These are phyloP conservation scores for Barypeithes pellucidus DNA, from an alignment of 2,888 invertebrate species.

Conservation along the genomic window DNA sequence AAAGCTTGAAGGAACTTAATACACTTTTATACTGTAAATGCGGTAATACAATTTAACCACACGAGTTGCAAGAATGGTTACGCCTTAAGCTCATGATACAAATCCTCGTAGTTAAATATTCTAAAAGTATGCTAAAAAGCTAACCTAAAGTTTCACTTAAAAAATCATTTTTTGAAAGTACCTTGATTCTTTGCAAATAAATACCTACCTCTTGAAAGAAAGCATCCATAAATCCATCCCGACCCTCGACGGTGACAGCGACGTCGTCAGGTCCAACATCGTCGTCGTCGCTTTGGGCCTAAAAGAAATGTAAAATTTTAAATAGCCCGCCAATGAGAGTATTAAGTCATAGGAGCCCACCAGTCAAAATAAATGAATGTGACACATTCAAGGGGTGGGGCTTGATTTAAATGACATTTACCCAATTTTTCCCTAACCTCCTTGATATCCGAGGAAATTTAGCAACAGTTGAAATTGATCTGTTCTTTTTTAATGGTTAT, in stretches of 20 bases:
- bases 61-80: too few relatives aligned
- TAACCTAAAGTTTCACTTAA: too few relatives aligned
- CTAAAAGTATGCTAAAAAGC: too few relatives aligned
- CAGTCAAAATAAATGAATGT: slow-evolving; percentile 17
- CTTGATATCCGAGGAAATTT: slow-evolving; percentile 51
- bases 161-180: too few relatives aligned
- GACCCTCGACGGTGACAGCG: slow-evolving; percentile 94
- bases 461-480: slow-evolving; percentile 56
- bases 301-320: slow-evolving; percentile 57
- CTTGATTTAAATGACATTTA: slow-evolving; percentile 58
- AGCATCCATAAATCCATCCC: slow-evolving; percentile 98
- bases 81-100: too few relatives aligned
- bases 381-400: slow-evolving; percentile 63
- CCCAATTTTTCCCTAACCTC: slow-evolving; percentile 64
- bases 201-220: slow-evolving; percentile 96
- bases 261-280: slow-evolving; percentile 96
- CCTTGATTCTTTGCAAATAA: too few relatives aligned
- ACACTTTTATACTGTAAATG: too few relatives aligned
- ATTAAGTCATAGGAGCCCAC: slow-evolving; percentile 22
- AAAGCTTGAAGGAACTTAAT: too few relatives aligned
- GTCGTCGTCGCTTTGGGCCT: slow-evolving; percentile 99
- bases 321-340: slow-evolving; percentile 11
- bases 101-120: too few relatives aligned
- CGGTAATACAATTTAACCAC: too few relatives aligned
- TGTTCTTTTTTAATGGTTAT: slow-evolving; percentile 8